phyloP scores from a whole-genome alignment of 2,797 vertebrate species.

The Spheniscus humboldti region DNA sequence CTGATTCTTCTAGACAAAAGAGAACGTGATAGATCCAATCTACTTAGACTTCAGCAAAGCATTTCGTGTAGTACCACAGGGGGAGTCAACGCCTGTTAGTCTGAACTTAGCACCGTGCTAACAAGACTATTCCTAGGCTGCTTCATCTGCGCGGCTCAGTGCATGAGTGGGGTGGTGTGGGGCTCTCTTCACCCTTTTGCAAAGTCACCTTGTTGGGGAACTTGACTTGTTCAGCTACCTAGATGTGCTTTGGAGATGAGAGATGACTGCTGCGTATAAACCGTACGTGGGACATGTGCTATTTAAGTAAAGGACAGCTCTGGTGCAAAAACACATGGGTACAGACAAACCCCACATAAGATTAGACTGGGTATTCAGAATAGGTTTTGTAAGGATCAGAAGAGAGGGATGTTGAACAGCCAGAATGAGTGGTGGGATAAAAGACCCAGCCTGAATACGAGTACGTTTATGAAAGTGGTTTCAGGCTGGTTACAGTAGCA shows the following conservation, averaged over 20 bases:
- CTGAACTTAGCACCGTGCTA: not conserved
- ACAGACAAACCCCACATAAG: not conserved
- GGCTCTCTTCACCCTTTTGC: not conserved
- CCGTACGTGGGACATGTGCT: fast-evolving
- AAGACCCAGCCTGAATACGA: not conserved
- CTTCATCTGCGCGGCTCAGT: not conserved
- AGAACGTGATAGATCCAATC: not conserved
- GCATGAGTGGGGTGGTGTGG: fast-evolving
- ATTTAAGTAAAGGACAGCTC: not conserved
- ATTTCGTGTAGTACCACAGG: not conserved
- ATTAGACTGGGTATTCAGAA: not conserved
- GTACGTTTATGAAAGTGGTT: not conserved
- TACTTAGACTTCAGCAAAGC: not conserved
- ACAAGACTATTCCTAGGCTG: not conserved
- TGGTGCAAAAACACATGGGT: not conserved
- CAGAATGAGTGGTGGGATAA: not conserved
- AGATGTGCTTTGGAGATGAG: fast-evolving
- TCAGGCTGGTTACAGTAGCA: not conserved
- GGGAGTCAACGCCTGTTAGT: not conserved
- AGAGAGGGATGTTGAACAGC: not conserved
- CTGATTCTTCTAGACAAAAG: not conserved
- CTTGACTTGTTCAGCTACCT: not conserved
- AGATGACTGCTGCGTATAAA: not conserved
- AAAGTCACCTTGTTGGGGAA: not conserved
- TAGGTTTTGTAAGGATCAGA: not conserved